These are phyloP conservation scores for Drepana falcataria DNA, from an alignment of 2,888 invertebrate genomes.

Conservation along the genomic window DNA sequence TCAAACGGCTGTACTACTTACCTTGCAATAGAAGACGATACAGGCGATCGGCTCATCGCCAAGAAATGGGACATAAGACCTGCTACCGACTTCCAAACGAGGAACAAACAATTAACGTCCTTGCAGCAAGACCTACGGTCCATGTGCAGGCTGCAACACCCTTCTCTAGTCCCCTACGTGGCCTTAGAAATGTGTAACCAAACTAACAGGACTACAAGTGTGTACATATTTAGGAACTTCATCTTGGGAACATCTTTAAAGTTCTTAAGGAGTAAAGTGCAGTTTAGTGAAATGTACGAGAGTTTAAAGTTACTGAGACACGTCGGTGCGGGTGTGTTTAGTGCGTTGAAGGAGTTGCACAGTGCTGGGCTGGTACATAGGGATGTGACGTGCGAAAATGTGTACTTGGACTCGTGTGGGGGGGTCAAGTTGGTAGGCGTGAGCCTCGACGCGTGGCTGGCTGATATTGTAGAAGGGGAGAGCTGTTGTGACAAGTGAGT, in stretches of 20 bases:
- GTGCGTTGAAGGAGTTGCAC: constrained; percentile 88
- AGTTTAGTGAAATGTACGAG: constrained; percentile 50
- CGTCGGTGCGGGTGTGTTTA: constrained; percentile 85
- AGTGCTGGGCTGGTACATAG: constrained; percentile 89
- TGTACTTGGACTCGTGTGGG: constrained; percentile 84
- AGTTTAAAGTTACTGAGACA: constrained; percentile 74
- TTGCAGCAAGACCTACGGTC: constrained; percentile 89
- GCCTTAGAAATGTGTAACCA: constrained; percentile 84
- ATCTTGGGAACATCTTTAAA: constrained; percentile 71
- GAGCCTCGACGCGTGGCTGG: constrained; percentile 82
- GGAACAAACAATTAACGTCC: constrained; percentile 79
- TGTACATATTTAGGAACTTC: constrained; percentile 86
- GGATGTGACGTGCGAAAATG: constrained; percentile 85
- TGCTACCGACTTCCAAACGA: constrained; percentile 54
- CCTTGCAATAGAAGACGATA: constrained; percentile 85
- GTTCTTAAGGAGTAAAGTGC: constrained; percentile 36
- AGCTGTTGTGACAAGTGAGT: constrained; percentile 59
- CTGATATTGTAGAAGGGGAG: constrained; percentile 74
- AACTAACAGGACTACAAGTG: constrained; percentile 53
- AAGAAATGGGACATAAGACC: constrained; percentile 85
- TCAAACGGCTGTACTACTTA: constrained; percentile 85
- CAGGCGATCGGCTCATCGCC: constrained; percentile 84
- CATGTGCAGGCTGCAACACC: constrained; percentile 83
- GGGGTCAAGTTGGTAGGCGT: constrained; percentile 82
- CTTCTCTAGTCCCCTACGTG: constrained; percentile 86